These are phyloP conservation scores for Lacerta bilineata DNA, from an alignment of 2,797 vertebrate genomes.

Conservation along the genomic window DNA sequence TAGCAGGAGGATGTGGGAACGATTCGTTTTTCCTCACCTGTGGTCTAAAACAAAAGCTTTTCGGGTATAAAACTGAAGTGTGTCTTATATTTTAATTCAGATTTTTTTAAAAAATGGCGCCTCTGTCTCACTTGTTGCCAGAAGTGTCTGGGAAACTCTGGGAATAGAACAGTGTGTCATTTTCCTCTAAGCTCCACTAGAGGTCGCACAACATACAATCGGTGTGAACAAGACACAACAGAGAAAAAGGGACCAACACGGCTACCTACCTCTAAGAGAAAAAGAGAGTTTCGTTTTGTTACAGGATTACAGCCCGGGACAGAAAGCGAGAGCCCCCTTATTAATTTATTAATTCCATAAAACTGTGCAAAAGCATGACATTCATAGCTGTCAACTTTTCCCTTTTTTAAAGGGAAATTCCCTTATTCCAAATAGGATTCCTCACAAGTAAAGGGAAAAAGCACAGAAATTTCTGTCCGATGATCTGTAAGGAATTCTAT, in stretches of 20 bases:
- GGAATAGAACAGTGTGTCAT: neutral
- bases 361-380: neutral
- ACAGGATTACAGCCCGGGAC: neutral
- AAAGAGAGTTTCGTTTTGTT: neutral
- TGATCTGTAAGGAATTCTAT: too few species aligned
- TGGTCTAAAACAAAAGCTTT: neutral
- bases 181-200: neutral
- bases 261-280: too few species aligned
- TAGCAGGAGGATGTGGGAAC: too few species aligned
- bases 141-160: neutral
- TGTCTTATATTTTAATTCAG: neutral
- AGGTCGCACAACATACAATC: conserved; percentile 11
- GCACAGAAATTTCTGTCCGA: neutral
- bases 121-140: neutral
- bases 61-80: neutral
- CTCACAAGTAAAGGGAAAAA: too few species aligned
- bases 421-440: too few species aligned
- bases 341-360: neutral
- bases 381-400: neutral
- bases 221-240: neutral
- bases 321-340: neutral
- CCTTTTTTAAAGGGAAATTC: too few species aligned
- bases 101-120: neutral
- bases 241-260: neutral
- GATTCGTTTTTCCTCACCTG: neutral